phyloP scores from a whole-genome alignment of 2,888 invertebrate genomes.

The Tethea ocularis region DNA sequence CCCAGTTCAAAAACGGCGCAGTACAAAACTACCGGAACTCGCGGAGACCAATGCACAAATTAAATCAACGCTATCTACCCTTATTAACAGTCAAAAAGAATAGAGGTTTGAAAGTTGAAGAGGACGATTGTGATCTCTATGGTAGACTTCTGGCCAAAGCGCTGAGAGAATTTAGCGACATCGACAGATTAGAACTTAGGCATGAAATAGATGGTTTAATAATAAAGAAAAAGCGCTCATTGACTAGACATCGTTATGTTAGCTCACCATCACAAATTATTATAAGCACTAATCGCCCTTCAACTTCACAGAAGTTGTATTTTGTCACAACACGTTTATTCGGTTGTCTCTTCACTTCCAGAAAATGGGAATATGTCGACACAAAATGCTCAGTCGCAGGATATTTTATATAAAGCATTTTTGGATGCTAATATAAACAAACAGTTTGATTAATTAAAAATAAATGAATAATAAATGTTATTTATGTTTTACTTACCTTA shows the following conservation, averaged over 20 bases:
- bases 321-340: too few species aligned
- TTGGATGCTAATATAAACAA: too few species aligned
- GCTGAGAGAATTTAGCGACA: neutral
- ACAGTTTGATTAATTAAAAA: too few species aligned
- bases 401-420: conserved; percentile 9
- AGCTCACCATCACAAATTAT: conserved; percentile 7
- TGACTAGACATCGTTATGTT: neutral
- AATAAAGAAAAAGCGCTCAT: neutral
- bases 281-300: conserved; percentile 10
- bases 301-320: neutral
- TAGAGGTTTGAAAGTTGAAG: too few species aligned
- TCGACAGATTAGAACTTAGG: conserved; percentile 3
- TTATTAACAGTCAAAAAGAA: too few species aligned
- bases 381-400: conserved; percentile 1
- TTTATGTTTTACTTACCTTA: too few species aligned
- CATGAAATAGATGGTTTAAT: conserved; percentile 8
- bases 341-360: conserved; percentile 7
- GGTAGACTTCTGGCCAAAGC: neutral
- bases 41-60: too few species aligned
- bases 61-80: too few species aligned
- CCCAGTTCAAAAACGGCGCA: too few species aligned
- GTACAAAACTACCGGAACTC: too few species aligned
- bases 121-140: too few species aligned
- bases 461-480: too few species aligned
- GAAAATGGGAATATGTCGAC: neutral